phyloP scores from a whole-genome alignment of 2,888 invertebrate genomes.

The Oscheius sp. region DNA sequence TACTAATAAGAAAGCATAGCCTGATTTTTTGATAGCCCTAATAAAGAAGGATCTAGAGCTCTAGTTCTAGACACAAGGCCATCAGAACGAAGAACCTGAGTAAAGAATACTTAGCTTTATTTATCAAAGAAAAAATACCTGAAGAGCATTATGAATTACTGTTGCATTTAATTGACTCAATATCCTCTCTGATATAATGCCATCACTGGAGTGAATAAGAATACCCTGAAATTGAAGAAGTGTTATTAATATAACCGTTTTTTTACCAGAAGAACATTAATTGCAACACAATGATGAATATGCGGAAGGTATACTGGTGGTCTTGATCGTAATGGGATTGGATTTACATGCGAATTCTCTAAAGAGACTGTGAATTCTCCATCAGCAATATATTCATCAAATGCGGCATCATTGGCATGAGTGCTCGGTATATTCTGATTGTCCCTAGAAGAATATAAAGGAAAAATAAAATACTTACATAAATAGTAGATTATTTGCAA shows the following conservation, averaged over 20 bases:
- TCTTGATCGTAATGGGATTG: conserved; percentile 44
- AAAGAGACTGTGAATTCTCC: conserved; percentile 36
- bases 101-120: background rate
- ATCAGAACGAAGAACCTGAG: conserved; percentile 52
- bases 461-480: conserved; percentile 37
- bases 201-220: conserved; percentile 42
- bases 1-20: conserved; percentile 57
- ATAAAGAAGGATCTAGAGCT: conserved; percentile 32
- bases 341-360: conserved; percentile 36
- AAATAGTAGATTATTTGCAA: conserved; percentile 62
- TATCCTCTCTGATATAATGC: conserved; percentile 35
- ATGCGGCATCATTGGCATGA: conserved; percentile 29
- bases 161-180: conserved; percentile 46
- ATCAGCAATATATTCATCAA: conserved; percentile 34
- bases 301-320: conserved; percentile 36
- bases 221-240: conserved; percentile 38
- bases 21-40: conserved; percentile 47
- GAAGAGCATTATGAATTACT: conserved; percentile 42
- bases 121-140: conserved; percentile 29
- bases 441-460: conserved; percentile 38
- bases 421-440: conserved; percentile 42
- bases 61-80: conserved; percentile 58
- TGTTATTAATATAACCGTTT: background rate
- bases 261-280: conserved; percentile 56
- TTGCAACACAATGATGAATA: conserved; percentile 57